Percentiles rank a stretch among this genome's conserved stretches.
phyloP scores from a whole-genome alignment of 2,113 vertebrate genomes.

The Parus major region DNA sequence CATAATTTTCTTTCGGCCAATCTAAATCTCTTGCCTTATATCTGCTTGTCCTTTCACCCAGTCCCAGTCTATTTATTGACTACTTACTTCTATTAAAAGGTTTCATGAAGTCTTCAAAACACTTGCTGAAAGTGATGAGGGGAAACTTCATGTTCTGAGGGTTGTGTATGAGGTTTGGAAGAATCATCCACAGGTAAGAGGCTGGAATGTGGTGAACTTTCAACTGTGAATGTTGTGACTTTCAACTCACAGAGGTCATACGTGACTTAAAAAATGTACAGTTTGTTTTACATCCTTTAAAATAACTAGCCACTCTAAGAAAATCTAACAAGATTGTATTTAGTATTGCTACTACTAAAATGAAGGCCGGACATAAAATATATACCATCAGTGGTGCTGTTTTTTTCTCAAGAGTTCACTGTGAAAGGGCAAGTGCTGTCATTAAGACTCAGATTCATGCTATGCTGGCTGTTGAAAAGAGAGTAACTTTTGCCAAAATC shows the following conservation, averaged over 20 bases:
- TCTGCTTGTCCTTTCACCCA: neutral
- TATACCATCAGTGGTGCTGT: neutral
- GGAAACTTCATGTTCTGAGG: slow-evolving; percentile 93
- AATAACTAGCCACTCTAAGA: neutral
- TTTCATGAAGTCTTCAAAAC: slow-evolving; percentile 96
- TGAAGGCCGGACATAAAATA: neutral
- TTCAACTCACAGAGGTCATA: neutral
- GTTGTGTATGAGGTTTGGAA: slow-evolving; percentile 94
- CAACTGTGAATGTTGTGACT: neutral
- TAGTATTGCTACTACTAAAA: neutral
- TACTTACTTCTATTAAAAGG: slow-evolving; percentile 69
- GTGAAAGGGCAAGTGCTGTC: neutral
- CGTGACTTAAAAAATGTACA: neutral
- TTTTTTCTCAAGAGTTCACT: neutral
- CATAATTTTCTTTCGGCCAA: neutral
- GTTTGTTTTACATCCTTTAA: neutral
- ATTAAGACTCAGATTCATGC: neutral
- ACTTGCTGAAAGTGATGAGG: slow-evolving; percentile 91
- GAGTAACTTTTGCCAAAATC: neutral
- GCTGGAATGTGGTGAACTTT: neutral
- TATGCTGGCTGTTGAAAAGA: neutral
- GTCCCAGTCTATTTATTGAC: neutral
- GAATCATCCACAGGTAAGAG: slow-evolving; percentile 92
- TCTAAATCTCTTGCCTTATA: neutral
- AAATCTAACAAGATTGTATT: neutral